These are phyloP conservation scores for Cataglyphis livida DNA, from an alignment of 2,888 invertebrate genomes.

Conservation along the genomic window DNA sequence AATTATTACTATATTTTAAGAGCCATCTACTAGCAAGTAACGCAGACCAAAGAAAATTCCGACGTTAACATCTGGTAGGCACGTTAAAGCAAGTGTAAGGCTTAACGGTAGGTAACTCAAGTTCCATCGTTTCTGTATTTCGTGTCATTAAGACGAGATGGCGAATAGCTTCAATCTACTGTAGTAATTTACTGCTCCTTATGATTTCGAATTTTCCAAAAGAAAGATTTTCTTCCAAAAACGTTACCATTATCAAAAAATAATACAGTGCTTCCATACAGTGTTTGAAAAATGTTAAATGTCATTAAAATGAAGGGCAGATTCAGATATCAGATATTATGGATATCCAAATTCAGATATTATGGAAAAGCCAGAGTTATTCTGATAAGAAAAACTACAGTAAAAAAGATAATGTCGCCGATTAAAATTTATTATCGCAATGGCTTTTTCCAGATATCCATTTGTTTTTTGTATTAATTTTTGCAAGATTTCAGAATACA, in stretches of 20 bases:
- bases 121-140: constrained; percentile 7
- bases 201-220: neutral
- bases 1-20: constrained; percentile 16
- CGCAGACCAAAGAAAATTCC: constrained; percentile 1
- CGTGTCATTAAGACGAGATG: constrained; percentile 38
- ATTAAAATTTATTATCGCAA: neutral
- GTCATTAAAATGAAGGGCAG: neutral
- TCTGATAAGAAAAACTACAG: neutral
- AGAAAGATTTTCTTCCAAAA: neutral
- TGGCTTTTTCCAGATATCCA: neutral
- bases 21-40: constrained; percentile 55
- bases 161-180: constrained; percentile 34
- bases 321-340: neutral
- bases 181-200: neutral
- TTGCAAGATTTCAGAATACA: neutral
- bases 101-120: constrained; percentile 51
- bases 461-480: neutral
- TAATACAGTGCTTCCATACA: neutral
- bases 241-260: neutral
- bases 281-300: neutral
- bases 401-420: neutral
- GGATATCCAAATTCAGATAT: neutral
- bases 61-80: constrained; percentile 16
- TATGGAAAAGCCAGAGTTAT: too few relatives aligned
- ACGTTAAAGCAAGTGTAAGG: neutral